Percentiles rank a stretch among this genome's conserved stretches.
Evolutionary conservation across 2,888 invertebrate genomes (phyloP).

Genomic region (Osedax fenrisi): DNA sequence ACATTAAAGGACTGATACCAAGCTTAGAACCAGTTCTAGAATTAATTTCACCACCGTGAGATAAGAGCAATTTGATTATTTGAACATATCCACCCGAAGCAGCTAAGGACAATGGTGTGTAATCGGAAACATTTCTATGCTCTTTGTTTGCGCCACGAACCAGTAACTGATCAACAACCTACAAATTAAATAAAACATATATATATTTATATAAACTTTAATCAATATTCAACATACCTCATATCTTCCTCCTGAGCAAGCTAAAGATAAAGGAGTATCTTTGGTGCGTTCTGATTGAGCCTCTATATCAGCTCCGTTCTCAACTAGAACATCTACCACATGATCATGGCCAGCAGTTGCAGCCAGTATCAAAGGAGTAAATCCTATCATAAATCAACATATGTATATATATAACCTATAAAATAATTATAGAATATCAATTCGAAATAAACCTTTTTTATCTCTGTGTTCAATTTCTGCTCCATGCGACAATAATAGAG

Average conservation of each 20-base stretch:
- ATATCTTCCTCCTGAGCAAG: slow-evolving; percentile 89
- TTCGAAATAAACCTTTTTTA: slow-evolving; percentile 60
- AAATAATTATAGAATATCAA: not conserved
- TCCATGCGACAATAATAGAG: slow-evolving; percentile 74
- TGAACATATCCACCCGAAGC: slow-evolving; percentile 97
- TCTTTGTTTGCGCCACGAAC: slow-evolving; percentile 79
- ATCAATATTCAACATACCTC: no score
- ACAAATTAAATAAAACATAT: no score
- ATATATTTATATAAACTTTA: not conserved
- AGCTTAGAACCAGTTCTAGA: slow-evolving; percentile 76
- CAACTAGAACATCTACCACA: slow-evolving; percentile 80
- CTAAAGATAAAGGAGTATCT: slow-evolving; percentile 89
- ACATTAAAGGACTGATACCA: slow-evolving; percentile 94
- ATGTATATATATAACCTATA: not conserved
- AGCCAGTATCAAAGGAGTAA: slow-evolving; percentile 88
- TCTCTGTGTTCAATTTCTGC: slow-evolving; percentile 95
- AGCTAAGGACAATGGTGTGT: slow-evolving; percentile 93
- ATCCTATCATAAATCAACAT: slow-evolving; percentile 62
- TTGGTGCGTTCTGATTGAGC: slow-evolving; percentile 97
- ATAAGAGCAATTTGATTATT: slow-evolving; percentile 82
- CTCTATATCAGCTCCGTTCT: slow-evolving; percentile 89
- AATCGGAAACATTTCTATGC: slow-evolving; percentile 95
- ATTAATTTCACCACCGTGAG: slow-evolving; percentile 93
- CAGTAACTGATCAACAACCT: slow-evolving; percentile 77
- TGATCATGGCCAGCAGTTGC: slow-evolving; percentile 83